These are phyloP conservation scores for Tachysurus fulvidraco DNA, from an alignment of 2,113 vertebrate genomes.

Conservation along the genomic window DNA sequence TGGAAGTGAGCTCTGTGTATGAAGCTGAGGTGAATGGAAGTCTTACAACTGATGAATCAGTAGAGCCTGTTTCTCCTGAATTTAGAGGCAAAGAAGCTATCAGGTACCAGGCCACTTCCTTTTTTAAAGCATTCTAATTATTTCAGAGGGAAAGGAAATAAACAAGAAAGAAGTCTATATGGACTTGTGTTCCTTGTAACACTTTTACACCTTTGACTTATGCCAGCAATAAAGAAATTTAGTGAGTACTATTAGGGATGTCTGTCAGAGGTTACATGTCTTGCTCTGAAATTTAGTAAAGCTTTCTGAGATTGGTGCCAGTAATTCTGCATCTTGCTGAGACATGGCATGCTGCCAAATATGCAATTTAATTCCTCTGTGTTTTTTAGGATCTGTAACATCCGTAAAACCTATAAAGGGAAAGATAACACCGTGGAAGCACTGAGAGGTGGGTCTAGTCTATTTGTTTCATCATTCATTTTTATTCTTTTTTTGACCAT, in stretches of 20 bases:
- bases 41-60: conserved; percentile 73
- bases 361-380: conserved; percentile 28
- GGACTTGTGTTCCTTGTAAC: background rate
- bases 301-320: background rate
- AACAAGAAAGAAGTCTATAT: background rate
- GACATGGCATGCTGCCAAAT: conserved; percentile 24
- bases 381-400: conserved; percentile 83
- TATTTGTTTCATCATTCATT: background rate
- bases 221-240: background rate
- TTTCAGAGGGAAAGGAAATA: background rate
- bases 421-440: conserved; percentile 86
- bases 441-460: conserved; percentile 78
- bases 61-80: conserved; percentile 84
- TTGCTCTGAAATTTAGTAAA: conserved; percentile 4
- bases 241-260: background rate
- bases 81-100: conserved; percentile 95
- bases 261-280: background rate
- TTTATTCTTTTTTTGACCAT: background rate
- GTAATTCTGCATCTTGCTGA: background rate
- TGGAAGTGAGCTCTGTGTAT: conserved; percentile 79
- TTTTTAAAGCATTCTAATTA: background rate
- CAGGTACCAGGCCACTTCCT: conserved; percentile 72
- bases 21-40: conserved; percentile 79
- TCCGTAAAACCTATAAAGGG: conserved; percentile 88
- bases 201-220: background rate